Base-by-base conservation (phyloP, 2,797 vertebrate genomes). In the Neoniphon sammara region DNA sequence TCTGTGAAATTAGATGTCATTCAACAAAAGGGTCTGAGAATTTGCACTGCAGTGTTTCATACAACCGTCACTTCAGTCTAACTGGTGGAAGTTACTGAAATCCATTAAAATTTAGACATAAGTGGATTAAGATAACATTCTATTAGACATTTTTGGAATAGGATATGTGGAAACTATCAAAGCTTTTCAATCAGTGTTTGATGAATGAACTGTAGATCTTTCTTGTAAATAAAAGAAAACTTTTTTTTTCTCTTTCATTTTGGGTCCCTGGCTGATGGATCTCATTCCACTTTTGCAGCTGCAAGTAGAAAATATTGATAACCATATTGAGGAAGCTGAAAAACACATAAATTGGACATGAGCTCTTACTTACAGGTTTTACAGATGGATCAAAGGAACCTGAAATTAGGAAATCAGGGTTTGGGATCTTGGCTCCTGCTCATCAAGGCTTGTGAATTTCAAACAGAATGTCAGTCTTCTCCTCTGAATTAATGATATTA, bases 391-490 rank as follows among this genome's bases (percentile, higher is more conserved):
- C 20, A 50, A 49, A 49, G 49, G 11, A 50, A n/a, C 18, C 18
- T 50, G 49, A 54, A 20, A 25, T 34, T 17, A 1, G 0, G 3
- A 2, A 20, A 52, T 15, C 20, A 14, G 39, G 11, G 25, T 66
- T 47, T 39, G 21, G 1, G 14, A 42, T 18, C 39, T 15, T 4
- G 11, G 39, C 12, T 31, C n/a, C 8, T 60, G 5, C 21, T 62
- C 15, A 47, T 20, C 3, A 52, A 57, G 27, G 49, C 30, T 54
- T 47, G 27, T 5, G 23, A 14, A 50, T 70, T 54, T 70, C 31
- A 42, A 67, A 50, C 34, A 58, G 69, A 62, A 31, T 31, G 66
- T 25, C 10, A 55, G 18, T 21, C 54, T 66, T 56, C 34, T 42
- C 21, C n/a, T 8, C 18, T 27, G 21, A 62, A 68, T 56, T 59